These are phyloP conservation scores for Hoplias malabaricus DNA, from an alignment of 2,113 vertebrate genomes.

Conservation along the genomic window DNA sequence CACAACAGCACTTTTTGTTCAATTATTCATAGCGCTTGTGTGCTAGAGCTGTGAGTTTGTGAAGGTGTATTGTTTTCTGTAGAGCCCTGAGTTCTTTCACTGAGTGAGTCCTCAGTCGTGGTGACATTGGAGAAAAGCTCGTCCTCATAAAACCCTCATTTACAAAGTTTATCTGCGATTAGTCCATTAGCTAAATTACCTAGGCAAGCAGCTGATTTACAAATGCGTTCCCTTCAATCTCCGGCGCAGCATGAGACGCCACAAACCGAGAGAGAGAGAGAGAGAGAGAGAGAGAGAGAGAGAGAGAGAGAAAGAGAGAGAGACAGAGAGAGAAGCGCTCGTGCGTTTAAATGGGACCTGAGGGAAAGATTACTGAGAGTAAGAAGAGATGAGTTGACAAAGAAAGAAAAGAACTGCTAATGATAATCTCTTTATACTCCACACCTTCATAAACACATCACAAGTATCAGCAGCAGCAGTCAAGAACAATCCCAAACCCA, in stretches of 20 bases:
- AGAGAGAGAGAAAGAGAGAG: too few relatives aligned
- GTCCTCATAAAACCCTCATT: conserved; percentile 77
- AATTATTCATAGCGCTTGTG: too few relatives aligned
- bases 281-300: too few relatives aligned
- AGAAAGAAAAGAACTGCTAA: conserved; percentile 9
- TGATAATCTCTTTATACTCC: conserved; percentile 13
- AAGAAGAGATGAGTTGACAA: conserved; percentile 21
- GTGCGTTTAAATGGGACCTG: conserved; percentile 44
- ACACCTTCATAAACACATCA: too few relatives aligned
- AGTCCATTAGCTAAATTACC: conserved; percentile 79
- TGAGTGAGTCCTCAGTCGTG: conserved; percentile 68
- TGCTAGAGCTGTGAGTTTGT: too few relatives aligned
- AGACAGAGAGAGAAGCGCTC: neutral
- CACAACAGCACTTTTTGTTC: too few relatives aligned
- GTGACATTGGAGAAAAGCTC: conserved; percentile 72
- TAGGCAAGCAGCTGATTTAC: conserved; percentile 76
- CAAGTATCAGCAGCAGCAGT: too few relatives aligned
- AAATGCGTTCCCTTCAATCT: conserved; percentile 74
- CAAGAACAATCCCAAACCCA: too few relatives aligned
- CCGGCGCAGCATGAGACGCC: conserved; percentile 69
- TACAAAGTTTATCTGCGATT: conserved; percentile 76
- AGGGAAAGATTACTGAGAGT: conserved; percentile 40
- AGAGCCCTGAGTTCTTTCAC: conserved; percentile 48
- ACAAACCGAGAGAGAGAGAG: conserved; percentile 41
- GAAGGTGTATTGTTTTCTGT: too few relatives aligned